Percentiles rank a stretch among this genome's conserved stretches.
Evolutionary conservation across 2,888 invertebrate species (phyloP).

Genomic region (Mystacides longicornis): DNA sequence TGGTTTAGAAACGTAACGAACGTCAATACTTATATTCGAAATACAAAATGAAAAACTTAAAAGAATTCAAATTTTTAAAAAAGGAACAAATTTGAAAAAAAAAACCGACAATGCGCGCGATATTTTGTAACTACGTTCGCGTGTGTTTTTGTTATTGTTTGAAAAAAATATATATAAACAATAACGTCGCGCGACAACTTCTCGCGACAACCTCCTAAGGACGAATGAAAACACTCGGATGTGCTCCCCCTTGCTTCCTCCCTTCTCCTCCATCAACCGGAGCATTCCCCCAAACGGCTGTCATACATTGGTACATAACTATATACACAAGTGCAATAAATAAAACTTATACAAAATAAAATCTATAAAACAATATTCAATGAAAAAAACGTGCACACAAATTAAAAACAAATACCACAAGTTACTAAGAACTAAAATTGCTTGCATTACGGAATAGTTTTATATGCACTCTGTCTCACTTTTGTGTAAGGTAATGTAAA

Average conservation of each 20-base stretch:
- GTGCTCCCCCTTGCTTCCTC: constrained; percentile 23
- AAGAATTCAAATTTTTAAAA: too few species aligned
- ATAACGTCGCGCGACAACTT: constrained; percentile 31
- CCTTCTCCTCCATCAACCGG: constrained; percentile 30
- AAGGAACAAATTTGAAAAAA: too few species aligned
- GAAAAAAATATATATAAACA: not conserved
- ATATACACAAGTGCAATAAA: not conserved
- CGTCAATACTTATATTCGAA: too few species aligned
- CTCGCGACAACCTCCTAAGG: constrained; percentile 40
- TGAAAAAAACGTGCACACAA: not conserved
- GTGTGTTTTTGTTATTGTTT: not conserved
- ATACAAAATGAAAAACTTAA: too few species aligned
- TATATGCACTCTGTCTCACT: not conserved
- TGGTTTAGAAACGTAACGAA: too few species aligned
- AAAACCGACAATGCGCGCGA: too few species aligned
- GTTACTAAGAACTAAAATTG: not conserved
- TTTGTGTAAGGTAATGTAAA: too few species aligned
- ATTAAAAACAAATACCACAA: not conserved
- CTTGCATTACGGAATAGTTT: not conserved
- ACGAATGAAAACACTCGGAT: constrained; percentile 31
- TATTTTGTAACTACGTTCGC: not conserved
- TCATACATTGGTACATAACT: not conserved
- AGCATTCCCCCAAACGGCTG: constrained; percentile 28
- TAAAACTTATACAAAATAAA: not conserved
- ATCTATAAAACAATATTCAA: not conserved